Evolutionary conservation across 2,113 vertebrate genomes (phyloP).

Genomic region (Sinocyclocheilus maitianheensis): DNA sequence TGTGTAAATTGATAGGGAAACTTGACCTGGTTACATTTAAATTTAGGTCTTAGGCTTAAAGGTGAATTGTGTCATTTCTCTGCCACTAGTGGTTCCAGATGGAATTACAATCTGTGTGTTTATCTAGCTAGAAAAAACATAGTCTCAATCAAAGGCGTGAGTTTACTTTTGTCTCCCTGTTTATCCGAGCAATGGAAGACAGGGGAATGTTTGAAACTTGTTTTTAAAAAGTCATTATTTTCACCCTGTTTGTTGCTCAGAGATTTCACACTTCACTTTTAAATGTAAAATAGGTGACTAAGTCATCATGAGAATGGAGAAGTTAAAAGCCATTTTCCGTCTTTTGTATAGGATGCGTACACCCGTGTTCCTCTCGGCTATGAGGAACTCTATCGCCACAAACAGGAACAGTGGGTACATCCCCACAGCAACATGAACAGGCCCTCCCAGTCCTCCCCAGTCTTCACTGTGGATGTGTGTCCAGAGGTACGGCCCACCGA

Average conservation of each 20-base stretch:
- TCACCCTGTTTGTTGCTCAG: neutral
- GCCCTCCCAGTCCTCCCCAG: conserved; percentile 89
- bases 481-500: conserved; percentile 78
- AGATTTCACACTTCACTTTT: neutral
- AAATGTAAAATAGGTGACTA: neutral
- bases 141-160: neutral
- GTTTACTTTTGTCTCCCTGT: neutral
- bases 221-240: neutral
- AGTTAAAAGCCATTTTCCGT: neutral
- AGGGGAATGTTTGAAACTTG: neutral
- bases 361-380: conserved; percentile 86
- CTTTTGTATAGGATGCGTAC: conserved; percentile 81
- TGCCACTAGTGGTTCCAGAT: no score
- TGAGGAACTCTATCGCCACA: conserved; percentile 88
- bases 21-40: neutral
- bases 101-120: neutral
- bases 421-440: conserved; percentile 74
- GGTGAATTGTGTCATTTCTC: no score
- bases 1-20: neutral
- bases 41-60: neutral
- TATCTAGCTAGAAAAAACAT: neutral
- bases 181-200: neutral
- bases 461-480: conserved; percentile 89
- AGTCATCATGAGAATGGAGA: neutral
- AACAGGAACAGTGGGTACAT: conserved; percentile 90